Evolutionary conservation across 1,140 invertebrate genomes (phyloP).

Genomic region (Panonychus citri): DNA sequence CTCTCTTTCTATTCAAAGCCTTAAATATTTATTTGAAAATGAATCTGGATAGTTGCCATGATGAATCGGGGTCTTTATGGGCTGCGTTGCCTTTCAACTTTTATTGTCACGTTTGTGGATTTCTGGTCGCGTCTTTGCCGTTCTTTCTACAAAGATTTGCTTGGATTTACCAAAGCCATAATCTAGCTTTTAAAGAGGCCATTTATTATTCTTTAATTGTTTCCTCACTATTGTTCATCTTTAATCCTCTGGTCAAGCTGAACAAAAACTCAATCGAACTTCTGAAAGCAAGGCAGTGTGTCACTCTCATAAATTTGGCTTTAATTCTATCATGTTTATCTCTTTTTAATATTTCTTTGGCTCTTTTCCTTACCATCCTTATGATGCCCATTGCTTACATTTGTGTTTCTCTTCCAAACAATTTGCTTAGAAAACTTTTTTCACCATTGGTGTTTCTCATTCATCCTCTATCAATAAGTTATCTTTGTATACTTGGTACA

Average conservation of each 20-base stretch:
- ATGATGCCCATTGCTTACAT: constrained; percentile 44
- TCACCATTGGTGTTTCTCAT: constrained; percentile 30
- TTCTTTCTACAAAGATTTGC: neutral
- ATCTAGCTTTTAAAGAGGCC: neutral
- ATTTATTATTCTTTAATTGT: neutral
- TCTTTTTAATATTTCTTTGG: constrained; percentile 68
- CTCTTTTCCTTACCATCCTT: constrained; percentile 40
- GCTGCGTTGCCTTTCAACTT: constrained; percentile 12
- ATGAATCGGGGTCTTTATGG: neutral
- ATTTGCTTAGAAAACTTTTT: neutral
- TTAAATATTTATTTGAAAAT: constrained; percentile 36
- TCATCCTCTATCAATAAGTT: constrained; percentile 41
- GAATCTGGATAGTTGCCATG: constrained; percentile 14
- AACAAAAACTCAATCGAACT: neutral
- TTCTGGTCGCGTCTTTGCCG: neutral
- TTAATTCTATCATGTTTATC: constrained; percentile 50
- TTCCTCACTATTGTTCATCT: neutral
- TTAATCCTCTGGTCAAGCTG: neutral
- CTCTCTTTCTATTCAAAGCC: constrained; percentile 40
- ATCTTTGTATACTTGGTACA: constrained; percentile 29
- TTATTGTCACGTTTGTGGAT: constrained; percentile 11
- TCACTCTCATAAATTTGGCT: constrained; percentile 43
- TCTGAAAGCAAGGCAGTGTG: constrained; percentile 1
- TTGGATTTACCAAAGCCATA: neutral
- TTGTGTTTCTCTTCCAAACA: constrained; percentile 19